A percentile compares a stretch with the other conserved stretches of the same genome.
Evolutionary conservation across 2,888 invertebrate genomes (phyloP).

Genomic region (Therioaphis trifolii): DNA sequence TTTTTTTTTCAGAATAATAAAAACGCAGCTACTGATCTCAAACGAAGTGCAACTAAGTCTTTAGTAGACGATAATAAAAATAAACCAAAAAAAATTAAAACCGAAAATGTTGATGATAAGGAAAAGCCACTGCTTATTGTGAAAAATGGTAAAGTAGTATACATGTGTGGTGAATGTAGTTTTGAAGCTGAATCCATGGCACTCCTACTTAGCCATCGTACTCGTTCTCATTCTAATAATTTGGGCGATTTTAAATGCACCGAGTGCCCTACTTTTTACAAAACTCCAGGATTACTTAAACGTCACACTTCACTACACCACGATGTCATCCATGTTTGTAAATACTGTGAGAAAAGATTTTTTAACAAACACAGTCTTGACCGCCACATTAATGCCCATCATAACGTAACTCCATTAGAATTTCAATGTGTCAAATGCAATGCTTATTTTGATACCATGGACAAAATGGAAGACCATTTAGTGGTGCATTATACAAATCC

Average conservation of each 20-base stretch:
- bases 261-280: slow-evolving; percentile 30
- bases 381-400: slow-evolving; percentile 20
- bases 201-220: slow-evolving; percentile 13
- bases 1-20: slow-evolving; percentile 11
- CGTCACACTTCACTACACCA: slow-evolving; percentile 27
- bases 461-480: slow-evolving; percentile 59
- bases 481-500: slow-evolving; percentile 46
- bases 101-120: not conserved
- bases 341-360: slow-evolving; percentile 52
- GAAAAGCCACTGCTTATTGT: slow-evolving; percentile 39
- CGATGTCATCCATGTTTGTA: slow-evolving; percentile 6
- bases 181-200: slow-evolving; percentile 47
- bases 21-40: not conserved
- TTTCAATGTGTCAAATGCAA: slow-evolving; percentile 58
- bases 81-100: slow-evolving; percentile 30
- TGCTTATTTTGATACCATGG: slow-evolving; percentile 54
- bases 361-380: slow-evolving; percentile 38
- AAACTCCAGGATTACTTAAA: slow-evolving; percentile 27
- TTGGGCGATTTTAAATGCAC: slow-evolving; percentile 23
- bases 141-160: slow-evolving; percentile 59
- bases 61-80: not conserved
- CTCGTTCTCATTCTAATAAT: slow-evolving; percentile 16
- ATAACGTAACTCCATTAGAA: slow-evolving; percentile 31
- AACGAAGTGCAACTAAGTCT: not conserved
- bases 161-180: slow-evolving; percentile 28